phyloP scores from a whole-genome alignment of 1,140 invertebrate genomes.

The Procambarus clarkii region DNA sequence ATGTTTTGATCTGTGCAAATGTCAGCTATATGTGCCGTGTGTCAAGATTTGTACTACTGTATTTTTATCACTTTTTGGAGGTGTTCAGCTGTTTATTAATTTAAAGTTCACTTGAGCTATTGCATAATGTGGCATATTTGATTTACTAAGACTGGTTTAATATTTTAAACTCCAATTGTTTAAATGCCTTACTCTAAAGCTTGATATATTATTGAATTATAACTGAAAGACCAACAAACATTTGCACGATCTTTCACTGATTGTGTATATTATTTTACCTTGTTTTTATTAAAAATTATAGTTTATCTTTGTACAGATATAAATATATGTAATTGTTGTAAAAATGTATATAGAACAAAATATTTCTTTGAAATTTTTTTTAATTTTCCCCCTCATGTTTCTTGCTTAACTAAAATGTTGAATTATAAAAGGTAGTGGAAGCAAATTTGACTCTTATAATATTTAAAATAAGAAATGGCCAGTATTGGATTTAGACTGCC shows the following conservation, averaged over 20 bases:
- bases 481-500: too few species aligned
- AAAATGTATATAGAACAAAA: constrained; percentile 61
- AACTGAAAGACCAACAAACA: background rate
- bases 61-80: background rate
- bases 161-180: background rate
- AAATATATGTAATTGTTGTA: constrained; percentile 68
- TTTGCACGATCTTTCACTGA: constrained; percentile 6
- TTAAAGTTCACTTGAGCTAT: background rate
- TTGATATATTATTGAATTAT: background rate
- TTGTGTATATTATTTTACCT: constrained; percentile 16
- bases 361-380: constrained; percentile 7
- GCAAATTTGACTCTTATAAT: too few species aligned
- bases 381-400: background rate
- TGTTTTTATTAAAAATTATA: constrained; percentile 49
- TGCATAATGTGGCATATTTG: too few species aligned
- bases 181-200: background rate
- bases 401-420: too few species aligned
- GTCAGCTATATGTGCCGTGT: background rate
- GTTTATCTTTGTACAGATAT: constrained; percentile 61
- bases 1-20: background rate
- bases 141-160: background rate
- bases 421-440: too few species aligned
- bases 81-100: background rate
- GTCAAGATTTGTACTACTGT: background rate
- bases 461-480: too few species aligned